phyloP scores from a whole-genome alignment of 1,140 invertebrate genomes.

The Pseudachorutes palmiensis region DNA sequence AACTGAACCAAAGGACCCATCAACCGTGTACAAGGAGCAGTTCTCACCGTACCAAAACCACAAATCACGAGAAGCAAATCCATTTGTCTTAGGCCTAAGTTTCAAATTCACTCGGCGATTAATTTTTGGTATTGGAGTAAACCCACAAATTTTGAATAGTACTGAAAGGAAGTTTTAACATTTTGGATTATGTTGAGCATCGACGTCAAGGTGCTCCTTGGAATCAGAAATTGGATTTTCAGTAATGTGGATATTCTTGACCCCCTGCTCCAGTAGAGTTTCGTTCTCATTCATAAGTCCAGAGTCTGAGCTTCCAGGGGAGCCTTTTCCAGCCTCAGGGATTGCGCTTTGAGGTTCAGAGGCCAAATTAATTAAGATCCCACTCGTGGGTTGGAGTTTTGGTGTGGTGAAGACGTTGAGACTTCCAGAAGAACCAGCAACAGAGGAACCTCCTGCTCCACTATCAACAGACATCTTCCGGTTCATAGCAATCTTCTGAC shows the following conservation, averaged over 20 bases:
- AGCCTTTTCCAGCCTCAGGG: background rate
- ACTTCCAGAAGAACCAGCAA: slow-evolving; percentile 27
- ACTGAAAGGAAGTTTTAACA: background rate
- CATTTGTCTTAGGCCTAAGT: no score
- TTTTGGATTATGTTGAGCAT: slow-evolving; percentile 18
- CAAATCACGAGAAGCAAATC: no score
- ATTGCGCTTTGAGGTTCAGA: background rate
- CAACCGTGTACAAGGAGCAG: no score
- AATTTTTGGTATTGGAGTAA: background rate
- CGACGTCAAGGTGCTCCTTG: slow-evolving; percentile 20
- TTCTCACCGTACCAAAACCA: no score
- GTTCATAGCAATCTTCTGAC: slow-evolving; percentile 30
- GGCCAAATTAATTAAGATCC: slow-evolving; percentile 1
- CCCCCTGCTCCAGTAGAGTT: slow-evolving; percentile 24
- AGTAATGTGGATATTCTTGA: slow-evolving; percentile 41
- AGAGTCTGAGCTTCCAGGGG: slow-evolving; percentile 20
- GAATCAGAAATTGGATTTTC: slow-evolving; percentile 41
- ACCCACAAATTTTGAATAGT: background rate
- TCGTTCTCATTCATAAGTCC: background rate
- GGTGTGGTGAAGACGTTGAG: background rate
- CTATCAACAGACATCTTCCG: slow-evolving; percentile 38
- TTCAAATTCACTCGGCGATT: background rate
- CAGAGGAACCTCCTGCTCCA: slow-evolving; percentile 21
- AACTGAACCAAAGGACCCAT: no score
- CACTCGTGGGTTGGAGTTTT: background rate